Base-by-base conservation (phyloP, 2,113 vertebrate genomes). In the Lampris incognitus region DNA sequence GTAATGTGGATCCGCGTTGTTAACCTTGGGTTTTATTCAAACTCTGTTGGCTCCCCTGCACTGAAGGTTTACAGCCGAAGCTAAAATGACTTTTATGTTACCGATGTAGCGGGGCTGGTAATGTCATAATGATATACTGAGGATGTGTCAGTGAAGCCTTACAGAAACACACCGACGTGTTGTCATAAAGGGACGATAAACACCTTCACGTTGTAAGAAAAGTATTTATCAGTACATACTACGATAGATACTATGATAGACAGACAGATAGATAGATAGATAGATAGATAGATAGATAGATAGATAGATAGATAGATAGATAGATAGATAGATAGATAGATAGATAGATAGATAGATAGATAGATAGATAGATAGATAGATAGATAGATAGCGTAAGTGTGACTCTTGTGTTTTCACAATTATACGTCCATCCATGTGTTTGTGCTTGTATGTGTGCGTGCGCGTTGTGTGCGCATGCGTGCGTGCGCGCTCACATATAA, bases 401-500 rank as follows among this genome's bases (percentile, higher is more conserved):
- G 24, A 24, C 24, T 24, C 24, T 24, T 24, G 24, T 24, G 24
- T 24, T 24, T 24, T 24, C 24, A 24, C 24, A 24, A 24, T 24
- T 24, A 24, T 24, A 24, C 0, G 59, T 59, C 6, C 38, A 37
- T 13, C 6, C 24, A 7, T 58, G 39, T 38, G 40, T 74, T 6
- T 46, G 40, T 9, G 42, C n/a, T 10, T 13, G 49, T 10, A 9
- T 44, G 57, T 55, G 52, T 64, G 46, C 71, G 52, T 55, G 51
- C 13, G 51, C 13, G 9, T 54, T 11, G 59, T 36, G 36, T 56
- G 11, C 46, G n/a, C 69, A 48, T 70, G 7, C 65, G 56, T 51
- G 24, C 24, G 24, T 24, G 55, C 69, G 41, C 60, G n/a, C 69
- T 69, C 76, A 51, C 48, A 57, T 42, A 62, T 46, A 66, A 58